phyloP scores from a whole-genome alignment of 2,888 invertebrate species.

The Limnephilus rhombicus region DNA sequence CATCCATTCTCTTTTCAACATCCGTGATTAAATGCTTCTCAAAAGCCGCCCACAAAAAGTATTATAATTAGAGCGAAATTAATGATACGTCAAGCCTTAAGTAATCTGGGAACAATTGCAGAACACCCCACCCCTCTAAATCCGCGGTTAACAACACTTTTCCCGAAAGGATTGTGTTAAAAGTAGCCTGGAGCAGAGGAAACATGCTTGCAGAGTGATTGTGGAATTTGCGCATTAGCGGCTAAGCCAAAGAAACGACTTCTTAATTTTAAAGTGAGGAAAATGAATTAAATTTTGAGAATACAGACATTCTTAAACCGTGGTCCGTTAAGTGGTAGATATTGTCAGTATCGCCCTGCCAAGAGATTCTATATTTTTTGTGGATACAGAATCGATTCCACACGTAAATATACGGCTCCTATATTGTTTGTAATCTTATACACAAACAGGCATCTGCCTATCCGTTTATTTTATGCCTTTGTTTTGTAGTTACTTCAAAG shows the following conservation, averaged over 20 bases:
- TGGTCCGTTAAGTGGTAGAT: background rate
- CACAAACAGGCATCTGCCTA: too few species aligned
- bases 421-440: too few species aligned
- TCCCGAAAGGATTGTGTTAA: background rate
- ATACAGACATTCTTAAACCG: background rate
- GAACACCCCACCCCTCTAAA: background rate
- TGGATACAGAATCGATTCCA: too few species aligned
- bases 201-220: background rate
- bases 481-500: too few species aligned
- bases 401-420: too few species aligned
- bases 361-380: too few species aligned
- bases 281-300: background rate
- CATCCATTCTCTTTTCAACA: background rate
- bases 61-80: conserved; percentile 49
- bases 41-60: conserved; percentile 23
- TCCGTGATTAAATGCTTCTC: background rate
- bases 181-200: background rate
- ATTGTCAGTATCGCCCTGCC: background rate
- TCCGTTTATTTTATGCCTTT: too few species aligned
- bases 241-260: conserved; percentile 5
- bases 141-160: background rate
- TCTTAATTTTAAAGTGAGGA: background rate
- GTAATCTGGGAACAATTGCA: background rate
- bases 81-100: conserved; percentile 45
- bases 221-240: conserved; percentile 15